Base-by-base conservation (phyloP, 2,113 vertebrate species). In the Dinomys branickii region DNA sequence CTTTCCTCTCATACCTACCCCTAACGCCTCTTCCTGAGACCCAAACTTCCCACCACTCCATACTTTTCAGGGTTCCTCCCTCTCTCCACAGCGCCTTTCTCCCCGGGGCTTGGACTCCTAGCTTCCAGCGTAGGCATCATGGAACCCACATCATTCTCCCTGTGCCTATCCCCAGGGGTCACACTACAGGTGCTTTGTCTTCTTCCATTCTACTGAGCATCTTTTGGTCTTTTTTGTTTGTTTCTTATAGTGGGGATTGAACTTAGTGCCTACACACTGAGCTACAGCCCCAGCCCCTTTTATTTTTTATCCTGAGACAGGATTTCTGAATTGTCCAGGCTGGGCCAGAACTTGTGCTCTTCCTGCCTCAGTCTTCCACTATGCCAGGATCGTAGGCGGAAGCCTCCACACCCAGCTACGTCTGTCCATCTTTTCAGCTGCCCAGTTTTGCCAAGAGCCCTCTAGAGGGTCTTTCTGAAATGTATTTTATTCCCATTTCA, bases 381-480 rank as follows among this genome's bases (percentile, higher is more conserved):
- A 50, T 78, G 44, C 14, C 19, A 50, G 44, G 75, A 78, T 50
- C 5, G 7, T 26, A 33, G 19, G 13, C 7, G 5, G 75, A 44
- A 77, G 44, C 28, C 13, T 77, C 44, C 26, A 77, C 3, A 6
- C 26, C 73, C 73, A 77, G 44, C 41, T 30, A 78, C 58, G 73
- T 63, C 75, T 77, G 50, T 84, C 59, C 41, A 41, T 73, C 75
- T 94, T 96, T 96, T 80, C 73, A 90, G 93, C 56, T 86, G 44
- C 54, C 83, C 41, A 47, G 17, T 93, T 84, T 80, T 58, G 28
- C 52, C 20, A 54, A 86, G 73, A 80, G 47, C 86, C 44, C 91
- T 91, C 80, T 56, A 78, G 90, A 94, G 47, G 16, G 67, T 94
- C 92, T 95, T 89, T 89, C 35, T 83, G 78, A 78, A 81, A 80